phyloP scores from a whole-genome alignment of 2,888 invertebrate species.

The Drosophila meridionalis region DNA sequence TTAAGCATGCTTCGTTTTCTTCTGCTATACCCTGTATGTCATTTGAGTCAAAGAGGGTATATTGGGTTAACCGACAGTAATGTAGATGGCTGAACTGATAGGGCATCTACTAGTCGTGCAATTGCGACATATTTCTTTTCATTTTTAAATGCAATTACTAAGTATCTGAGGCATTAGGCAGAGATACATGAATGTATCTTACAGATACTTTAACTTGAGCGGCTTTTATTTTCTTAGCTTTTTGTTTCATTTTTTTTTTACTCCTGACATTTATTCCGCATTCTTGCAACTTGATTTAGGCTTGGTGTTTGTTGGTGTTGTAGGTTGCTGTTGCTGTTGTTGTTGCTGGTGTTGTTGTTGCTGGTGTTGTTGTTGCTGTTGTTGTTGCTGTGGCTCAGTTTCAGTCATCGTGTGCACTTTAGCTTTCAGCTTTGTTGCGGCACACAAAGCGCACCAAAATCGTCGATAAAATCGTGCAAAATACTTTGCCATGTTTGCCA shows the following conservation, averaged over 20 bases:
- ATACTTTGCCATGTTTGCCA: constrained; percentile 38
- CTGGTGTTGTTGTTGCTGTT: constrained; percentile 13
- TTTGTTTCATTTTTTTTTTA: constrained; percentile 54
- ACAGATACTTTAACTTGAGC: constrained; percentile 44
- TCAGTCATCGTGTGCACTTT: constrained; percentile 48
- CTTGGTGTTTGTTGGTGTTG: constrained; percentile 61
- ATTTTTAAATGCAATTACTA: constrained; percentile 52
- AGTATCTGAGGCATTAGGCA: constrained; percentile 33
- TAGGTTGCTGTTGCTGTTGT: constrained; percentile 9
- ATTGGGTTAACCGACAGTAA: background rate
- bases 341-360: constrained; percentile 15
- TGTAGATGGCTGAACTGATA: background rate
- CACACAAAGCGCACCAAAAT: constrained; percentile 42
- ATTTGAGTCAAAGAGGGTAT: background rate
- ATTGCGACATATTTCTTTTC: background rate
- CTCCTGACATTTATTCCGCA: constrained; percentile 78
- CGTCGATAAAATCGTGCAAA: constrained; percentile 59
- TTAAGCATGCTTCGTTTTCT: background rate
- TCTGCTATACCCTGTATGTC: background rate
- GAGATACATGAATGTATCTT: constrained; percentile 57
- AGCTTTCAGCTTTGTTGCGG: constrained; percentile 23
- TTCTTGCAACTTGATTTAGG: constrained; percentile 81
- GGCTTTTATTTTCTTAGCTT: constrained; percentile 23
- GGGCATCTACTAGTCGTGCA: background rate
- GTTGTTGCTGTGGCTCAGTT: constrained; percentile 28